A percentile compares a stretch with the other conserved stretches of the same genome.
Conservation (phyloP, 2,888 invertebrate species). For the Steinernema hermaphroditum region DNA sequence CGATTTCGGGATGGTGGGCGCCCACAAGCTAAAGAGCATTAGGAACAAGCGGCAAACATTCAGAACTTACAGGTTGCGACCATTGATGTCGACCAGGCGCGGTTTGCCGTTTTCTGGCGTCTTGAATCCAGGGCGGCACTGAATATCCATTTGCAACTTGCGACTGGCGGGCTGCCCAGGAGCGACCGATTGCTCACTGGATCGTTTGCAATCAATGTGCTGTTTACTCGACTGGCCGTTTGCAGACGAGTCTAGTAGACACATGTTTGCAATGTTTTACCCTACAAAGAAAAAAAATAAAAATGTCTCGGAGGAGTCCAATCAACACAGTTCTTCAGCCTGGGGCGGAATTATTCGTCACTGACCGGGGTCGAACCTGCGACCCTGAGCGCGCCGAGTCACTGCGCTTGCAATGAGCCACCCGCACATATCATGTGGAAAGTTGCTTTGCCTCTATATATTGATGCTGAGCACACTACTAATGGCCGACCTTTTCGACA, state of each 20-base stretch:
- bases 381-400: background rate
- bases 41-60: background rate
- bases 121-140: background rate
- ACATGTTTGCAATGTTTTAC: background rate
- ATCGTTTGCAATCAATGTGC: background rate
- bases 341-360: slow-evolving; percentile 19
- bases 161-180: background rate
- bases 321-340: slow-evolving; percentile 19
- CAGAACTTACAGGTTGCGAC: background rate
- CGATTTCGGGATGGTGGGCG: background rate
- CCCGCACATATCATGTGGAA: background rate
- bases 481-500: too few species aligned
- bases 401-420: background rate
- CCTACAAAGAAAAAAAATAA: background rate
- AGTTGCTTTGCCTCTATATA: background rate
- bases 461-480: background rate
- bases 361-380: slow-evolving; percentile 24
- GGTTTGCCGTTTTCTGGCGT: background rate
- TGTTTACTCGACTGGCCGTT: background rate
- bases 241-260: background rate
- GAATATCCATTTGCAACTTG: slow-evolving; percentile 4
- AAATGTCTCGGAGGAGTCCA: slow-evolving; percentile 9
- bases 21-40: slow-evolving; percentile 1
- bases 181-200: background rate
- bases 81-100: slow-evolving; percentile 17